Conservation (phyloP, 30 jellyfish, hydroid and myxozoan species). For the Pelagia noctiluca region DNA sequence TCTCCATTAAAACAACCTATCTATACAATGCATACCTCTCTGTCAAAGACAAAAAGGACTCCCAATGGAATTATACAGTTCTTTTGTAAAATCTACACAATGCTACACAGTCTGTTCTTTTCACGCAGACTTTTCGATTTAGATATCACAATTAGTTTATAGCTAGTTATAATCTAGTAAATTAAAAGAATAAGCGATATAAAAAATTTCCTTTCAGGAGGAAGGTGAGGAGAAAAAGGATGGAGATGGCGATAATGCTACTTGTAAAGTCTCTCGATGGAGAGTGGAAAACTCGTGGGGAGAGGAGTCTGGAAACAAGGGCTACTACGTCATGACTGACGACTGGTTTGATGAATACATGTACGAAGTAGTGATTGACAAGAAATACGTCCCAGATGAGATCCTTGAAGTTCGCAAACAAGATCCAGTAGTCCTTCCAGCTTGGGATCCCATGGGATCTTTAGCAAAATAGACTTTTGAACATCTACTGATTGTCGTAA, state of each 20-base stretch:
- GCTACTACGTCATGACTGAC: slow-evolving; percentile 73
- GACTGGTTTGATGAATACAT: slow-evolving; percentile 70
- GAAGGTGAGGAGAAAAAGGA: slow-evolving; percentile 37
- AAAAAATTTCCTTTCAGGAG: slow-evolving; percentile 12
- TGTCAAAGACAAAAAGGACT: too few species aligned
- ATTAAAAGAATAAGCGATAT: neutral
- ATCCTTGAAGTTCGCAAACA: slow-evolving; percentile 56
- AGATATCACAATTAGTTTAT: too few species aligned
- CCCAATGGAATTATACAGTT: too few species aligned
- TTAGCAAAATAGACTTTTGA: slow-evolving; percentile 27
- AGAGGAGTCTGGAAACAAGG: slow-evolving; percentile 76
- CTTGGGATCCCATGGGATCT: slow-evolving; percentile 88
- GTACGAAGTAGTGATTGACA: slow-evolving; percentile 73
- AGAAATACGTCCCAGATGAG: slow-evolving; percentile 56
- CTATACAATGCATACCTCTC: too few species aligned
- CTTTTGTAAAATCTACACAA: too few species aligned
- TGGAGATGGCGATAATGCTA: slow-evolving; percentile 7
- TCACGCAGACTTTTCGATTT: too few species aligned
- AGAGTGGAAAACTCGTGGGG: slow-evolving; percentile 88
- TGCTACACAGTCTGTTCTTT: too few species aligned
- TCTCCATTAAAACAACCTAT: too few species aligned
- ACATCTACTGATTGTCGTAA: too few species aligned
- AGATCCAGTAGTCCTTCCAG: slow-evolving; percentile 72
- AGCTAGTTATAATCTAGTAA: too few species aligned
- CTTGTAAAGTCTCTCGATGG: slow-evolving; percentile 68